Base-by-base conservation (phyloP, 2,888 invertebrate genomes). In the Octonoba sinensis region DNA sequence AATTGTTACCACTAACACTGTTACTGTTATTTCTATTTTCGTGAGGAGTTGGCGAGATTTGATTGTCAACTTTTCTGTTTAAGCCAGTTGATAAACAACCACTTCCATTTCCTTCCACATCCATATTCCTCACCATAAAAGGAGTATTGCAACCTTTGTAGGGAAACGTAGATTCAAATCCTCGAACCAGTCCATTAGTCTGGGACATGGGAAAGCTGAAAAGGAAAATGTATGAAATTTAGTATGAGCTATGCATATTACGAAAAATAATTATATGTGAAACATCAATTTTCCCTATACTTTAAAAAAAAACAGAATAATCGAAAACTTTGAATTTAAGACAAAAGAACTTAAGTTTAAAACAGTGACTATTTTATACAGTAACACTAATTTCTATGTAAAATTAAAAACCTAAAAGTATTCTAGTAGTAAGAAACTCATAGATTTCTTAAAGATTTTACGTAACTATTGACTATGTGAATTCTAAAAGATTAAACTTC, bases 141-240 rank as follows among this genome's bases (percentile, higher is more conserved):
- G 82, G 82, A n/a, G 83, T 36, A 22, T 22, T 49, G 15, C 73
- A 54, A 16, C 73, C 62, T 47, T 83, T 83, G 73, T 73, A 83
- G 13, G 83, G 51, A 64, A 83, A 77, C 3, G 77, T 56, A n/a
- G 74, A 44, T n/a, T 83, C 77, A 46, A 78, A 83, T 8, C 72
- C 72, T 59, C 83, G 73, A 44, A 74, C 77, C 22, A 73, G 56
- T 24, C 83, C 83, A 66, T 83, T 83, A 46, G 16, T 69, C 54
- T 77, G 83, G 27, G 67, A 36, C 44, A 73, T 57, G 11, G 77
- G 36, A 64, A 83, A 83, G 57, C 83, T 83, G 67, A 20, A 77
- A 79, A 64, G 13, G 47, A 74, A 73, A 82, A 60, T 20, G 18
- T 1, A 57, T n/a, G 22, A 57, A 57, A 57, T 57, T 24, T 20